A percentile compares a stretch with the other conserved stretches of the same genome.
phyloP scores from a whole-genome alignment of 2,113 vertebrate species.

The Pterophyllum scalare region DNA sequence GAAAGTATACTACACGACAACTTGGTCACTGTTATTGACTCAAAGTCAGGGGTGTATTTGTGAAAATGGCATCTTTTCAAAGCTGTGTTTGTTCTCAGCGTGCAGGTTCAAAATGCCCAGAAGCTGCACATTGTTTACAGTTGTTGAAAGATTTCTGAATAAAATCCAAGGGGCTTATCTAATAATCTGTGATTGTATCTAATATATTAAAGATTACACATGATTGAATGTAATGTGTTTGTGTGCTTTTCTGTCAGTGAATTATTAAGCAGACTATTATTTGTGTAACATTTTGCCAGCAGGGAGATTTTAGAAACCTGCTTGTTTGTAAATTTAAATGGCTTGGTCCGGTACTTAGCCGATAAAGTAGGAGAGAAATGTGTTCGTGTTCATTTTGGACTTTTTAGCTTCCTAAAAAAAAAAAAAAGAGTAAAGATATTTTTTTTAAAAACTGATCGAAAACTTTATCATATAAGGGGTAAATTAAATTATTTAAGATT shows the following conservation, averaged over 20 bases:
- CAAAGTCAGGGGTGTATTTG: constrained; percentile 7
- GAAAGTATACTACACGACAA: constrained; percentile 11
- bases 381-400: too few relatives aligned
- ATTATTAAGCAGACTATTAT: neutral
- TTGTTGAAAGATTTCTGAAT: constrained; percentile 13
- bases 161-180: constrained; percentile 2
- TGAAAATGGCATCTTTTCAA: neutral
- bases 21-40: constrained; percentile 15
- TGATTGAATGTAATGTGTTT: neutral
- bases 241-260: neutral
- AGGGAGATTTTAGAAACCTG: neutral
- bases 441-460: neutral
- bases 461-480: neutral
- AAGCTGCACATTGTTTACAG: constrained; percentile 20
- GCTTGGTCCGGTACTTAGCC: neutral
- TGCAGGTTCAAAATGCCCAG: neutral
- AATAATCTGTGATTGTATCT: constrained; percentile 24
- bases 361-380: neutral
- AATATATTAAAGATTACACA: constrained; percentile 50
- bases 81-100: neutral
- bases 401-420: too few relatives aligned
- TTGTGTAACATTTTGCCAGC: neutral
- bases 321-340: neutral
- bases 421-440: too few relatives aligned
- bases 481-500: neutral